Conservation (phyloP, 2,113 vertebrate genomes). For the Nesoenas mayeri region DNA sequence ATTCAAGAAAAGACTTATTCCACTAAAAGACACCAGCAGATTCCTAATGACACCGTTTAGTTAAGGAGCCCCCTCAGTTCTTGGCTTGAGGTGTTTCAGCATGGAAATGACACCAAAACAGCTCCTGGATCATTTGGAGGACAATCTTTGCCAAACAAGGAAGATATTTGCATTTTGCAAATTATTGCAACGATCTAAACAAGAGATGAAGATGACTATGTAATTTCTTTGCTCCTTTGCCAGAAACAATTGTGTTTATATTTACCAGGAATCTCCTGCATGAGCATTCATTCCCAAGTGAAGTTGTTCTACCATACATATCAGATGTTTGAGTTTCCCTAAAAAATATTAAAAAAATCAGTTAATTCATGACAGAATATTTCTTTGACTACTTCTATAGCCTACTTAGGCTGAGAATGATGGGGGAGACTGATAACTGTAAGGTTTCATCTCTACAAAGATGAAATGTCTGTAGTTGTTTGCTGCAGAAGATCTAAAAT, state of each 20-base stretch:
- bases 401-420: background rate
- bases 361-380: background rate
- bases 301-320: background rate
- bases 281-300: background rate
- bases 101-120: background rate
- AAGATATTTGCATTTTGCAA: slow-evolving; percentile 23
- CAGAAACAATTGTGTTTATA: slow-evolving; percentile 16
- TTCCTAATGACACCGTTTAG: background rate
- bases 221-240: slow-evolving; percentile 6
- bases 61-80: background rate
- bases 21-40: background rate
- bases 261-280: background rate
- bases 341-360: background rate
- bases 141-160: background rate
- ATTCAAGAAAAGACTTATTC: background rate
- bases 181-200: slow-evolving; percentile 4
- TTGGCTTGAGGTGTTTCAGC: background rate
- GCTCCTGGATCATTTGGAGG: background rate
- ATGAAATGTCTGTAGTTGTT: background rate
- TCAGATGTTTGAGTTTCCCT: background rate
- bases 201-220: background rate
- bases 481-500: background rate
- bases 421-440: rapidly evolving
- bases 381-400: background rate
- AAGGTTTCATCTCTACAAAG: background rate